A percentile compares a stretch with the other conserved stretches of the same genome.
Conservation (phyloP, 64 coral and sea anemone genomes). For the Pachyseris speciosa region DNA sequence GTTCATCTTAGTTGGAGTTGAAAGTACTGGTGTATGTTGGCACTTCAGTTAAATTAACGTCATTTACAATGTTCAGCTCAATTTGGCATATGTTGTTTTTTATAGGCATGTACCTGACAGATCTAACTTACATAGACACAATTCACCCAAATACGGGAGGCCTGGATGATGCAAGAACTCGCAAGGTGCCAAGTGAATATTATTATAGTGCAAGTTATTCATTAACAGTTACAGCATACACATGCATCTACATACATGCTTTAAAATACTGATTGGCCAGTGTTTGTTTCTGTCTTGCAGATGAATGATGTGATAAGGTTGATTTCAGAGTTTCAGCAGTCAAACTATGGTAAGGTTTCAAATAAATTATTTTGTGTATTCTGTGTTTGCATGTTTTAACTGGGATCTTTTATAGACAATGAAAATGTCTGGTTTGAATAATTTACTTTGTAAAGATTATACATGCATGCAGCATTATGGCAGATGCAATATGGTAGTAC, state of each 20-base stretch:
- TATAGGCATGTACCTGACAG: slow-evolving; percentile 96
- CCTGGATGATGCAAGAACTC: slow-evolving; percentile 86
- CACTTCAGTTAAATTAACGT: background rate
- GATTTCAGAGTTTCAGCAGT: slow-evolving; percentile 96
- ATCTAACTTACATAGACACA: slow-evolving; percentile 95
- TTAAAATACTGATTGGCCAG: background rate
- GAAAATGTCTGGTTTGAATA: too few species aligned
- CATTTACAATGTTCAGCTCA: background rate
- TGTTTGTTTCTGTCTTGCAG: slow-evolving; percentile 25
- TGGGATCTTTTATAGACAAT: too few species aligned
- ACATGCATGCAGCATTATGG: too few species aligned
- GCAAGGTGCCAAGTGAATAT: slow-evolving; percentile 57
- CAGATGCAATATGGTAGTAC: too few species aligned
- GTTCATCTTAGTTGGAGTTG: too few species aligned
- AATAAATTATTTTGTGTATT: background rate
- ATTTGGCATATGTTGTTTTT: slow-evolving; percentile 6
- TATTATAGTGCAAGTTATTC: too few species aligned
- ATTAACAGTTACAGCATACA: too few species aligned
- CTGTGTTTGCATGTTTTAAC: too few species aligned
- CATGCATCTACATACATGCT: too few species aligned
- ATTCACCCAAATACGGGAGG: slow-evolving; percentile 95
- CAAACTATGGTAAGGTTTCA: slow-evolving; percentile 79
- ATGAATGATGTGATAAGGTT: slow-evolving; percentile 97
- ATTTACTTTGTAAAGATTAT: too few species aligned
- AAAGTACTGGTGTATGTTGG: too few species aligned